These are phyloP conservation scores for Lysandra bellargus DNA, from an alignment of 2,888 invertebrate genomes.

Conservation along the genomic window DNA sequence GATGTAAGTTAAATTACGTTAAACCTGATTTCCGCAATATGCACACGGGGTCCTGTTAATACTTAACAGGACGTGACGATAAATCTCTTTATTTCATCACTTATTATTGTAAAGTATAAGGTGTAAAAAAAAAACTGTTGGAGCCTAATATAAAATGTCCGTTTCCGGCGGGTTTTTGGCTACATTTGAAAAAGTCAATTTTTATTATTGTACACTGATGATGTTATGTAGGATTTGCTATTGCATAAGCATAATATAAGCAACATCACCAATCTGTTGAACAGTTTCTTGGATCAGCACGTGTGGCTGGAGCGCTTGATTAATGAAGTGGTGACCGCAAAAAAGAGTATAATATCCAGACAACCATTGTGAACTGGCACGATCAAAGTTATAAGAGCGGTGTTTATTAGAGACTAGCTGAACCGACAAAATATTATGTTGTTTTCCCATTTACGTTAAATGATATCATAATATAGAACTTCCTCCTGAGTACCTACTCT, in stretches of 20 bases:
- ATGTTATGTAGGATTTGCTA: not conserved
- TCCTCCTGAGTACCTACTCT: no score
- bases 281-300: not conserved
- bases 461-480: no score
- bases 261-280: not conserved
- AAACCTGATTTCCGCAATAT: conserved; percentile 9
- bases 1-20: not conserved
- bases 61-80: not conserved
- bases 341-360: not conserved
- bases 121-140: no score
- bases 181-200: no score
- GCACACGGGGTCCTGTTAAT: not conserved
- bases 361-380: conserved; percentile 4
- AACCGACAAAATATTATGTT: not conserved
- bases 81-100: no score
- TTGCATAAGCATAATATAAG: not conserved
- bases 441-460: not conserved
- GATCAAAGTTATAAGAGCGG: not conserved
- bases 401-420: not conserved
- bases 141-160: no score
- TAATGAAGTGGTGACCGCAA: conserved; percentile 11
- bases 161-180: no score
- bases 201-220: no score
- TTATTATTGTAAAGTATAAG: no score
- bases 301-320: conserved; percentile 18